Conservation (phyloP, 1,140 invertebrate genomes). For the Aphelinus atriplicis region DNA sequence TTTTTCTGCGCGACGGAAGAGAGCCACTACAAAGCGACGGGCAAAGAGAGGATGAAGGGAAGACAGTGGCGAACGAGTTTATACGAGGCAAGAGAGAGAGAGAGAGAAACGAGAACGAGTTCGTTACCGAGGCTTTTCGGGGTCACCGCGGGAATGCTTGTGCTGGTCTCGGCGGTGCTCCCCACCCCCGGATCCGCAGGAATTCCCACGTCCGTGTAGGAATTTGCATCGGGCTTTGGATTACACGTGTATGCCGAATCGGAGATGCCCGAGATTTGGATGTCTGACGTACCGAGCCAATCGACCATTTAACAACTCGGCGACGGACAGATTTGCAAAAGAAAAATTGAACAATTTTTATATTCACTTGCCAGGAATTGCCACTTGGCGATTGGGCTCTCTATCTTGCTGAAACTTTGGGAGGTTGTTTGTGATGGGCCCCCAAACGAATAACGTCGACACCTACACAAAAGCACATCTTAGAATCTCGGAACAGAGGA, state of each 20-base stretch:
- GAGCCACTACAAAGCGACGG: neutral
- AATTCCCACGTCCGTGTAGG: conserved; percentile 41
- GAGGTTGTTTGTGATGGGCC: no score
- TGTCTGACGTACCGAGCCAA: neutral
- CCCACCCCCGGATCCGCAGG: conserved; percentile 45
- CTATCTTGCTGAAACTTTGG: no score
- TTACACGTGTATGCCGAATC: neutral
- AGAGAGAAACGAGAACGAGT: neutral
- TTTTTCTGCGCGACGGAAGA: neutral
- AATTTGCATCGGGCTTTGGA: neutral
- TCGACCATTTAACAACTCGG: no score
- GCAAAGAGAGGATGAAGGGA: conserved; percentile 43
- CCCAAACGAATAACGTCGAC: no score
- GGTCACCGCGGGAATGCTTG: conserved; percentile 50
- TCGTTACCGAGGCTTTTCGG: conserved; percentile 39
- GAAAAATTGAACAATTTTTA: no score
- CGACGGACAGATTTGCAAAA: no score
- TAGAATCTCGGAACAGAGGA: no score
- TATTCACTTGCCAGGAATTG: no score
- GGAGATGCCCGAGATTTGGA: neutral
- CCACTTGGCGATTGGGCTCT: no score
- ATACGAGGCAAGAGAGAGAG: conserved; percentile 36
- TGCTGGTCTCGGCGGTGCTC: neutral
- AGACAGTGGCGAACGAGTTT: no score
- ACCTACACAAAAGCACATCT: no score